These are phyloP conservation scores for Champsocephalus gunnari DNA, from an alignment of 2,797 vertebrate species.

Conservation along the genomic window DNA sequence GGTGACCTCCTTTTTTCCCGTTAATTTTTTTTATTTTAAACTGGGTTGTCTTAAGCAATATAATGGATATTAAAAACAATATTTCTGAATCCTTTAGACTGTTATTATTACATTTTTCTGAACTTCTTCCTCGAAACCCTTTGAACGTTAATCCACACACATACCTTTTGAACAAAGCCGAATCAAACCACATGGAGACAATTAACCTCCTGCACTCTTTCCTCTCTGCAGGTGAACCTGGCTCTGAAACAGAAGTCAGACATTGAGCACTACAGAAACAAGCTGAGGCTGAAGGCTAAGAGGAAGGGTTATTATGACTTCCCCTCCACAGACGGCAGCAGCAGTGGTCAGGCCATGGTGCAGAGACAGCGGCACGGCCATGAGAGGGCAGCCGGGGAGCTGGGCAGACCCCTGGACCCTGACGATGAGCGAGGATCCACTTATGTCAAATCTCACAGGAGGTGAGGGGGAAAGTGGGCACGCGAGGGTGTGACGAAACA, in stretches of 20 bases:
- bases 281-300: constrained; percentile 96
- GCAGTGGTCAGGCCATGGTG: constrained; percentile 77
- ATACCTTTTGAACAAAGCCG: constrained; percentile 8
- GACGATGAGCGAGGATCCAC: constrained; percentile 91
- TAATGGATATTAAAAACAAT: constrained; percentile 18
- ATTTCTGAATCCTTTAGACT: not conserved
- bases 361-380: constrained; percentile 84
- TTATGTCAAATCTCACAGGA: constrained; percentile 91
- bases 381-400: constrained; percentile 88
- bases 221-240: constrained; percentile 89
- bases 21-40: not conserved
- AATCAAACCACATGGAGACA: constrained; percentile 1
- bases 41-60: not conserved
- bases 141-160: constrained; percentile 9
- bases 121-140: not conserved
- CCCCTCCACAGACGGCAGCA: constrained; percentile 82
- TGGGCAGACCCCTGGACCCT: constrained; percentile 88
- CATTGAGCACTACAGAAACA: constrained; percentile 99
- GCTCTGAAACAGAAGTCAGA: constrained; percentile 98
- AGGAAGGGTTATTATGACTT: constrained; percentile 98
- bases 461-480: constrained; percentile 82
- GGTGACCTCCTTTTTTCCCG: not conserved
- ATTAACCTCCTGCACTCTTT: constrained; percentile 13
- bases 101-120: constrained; percentile 20
- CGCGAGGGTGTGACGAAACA: constrained; percentile 25